Percentiles rank a stretch among this genome's conserved stretches.
Evolutionary conservation across 2,888 invertebrate genomes (phyloP).

Genomic region (Brassicogethes aeneus): DNA sequence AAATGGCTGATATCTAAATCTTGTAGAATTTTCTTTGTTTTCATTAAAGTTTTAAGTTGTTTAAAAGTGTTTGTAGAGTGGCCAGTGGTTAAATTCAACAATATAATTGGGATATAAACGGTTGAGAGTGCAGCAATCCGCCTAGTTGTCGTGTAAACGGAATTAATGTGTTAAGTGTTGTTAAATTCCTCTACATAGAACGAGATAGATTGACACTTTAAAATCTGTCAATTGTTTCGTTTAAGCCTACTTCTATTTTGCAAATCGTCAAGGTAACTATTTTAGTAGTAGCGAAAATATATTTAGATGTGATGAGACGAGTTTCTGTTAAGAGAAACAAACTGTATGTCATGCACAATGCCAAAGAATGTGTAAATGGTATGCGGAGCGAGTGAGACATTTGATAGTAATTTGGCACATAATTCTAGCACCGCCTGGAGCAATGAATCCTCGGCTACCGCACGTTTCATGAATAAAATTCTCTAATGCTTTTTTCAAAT

Average conservation of each 20-base stretch:
- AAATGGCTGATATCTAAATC: conserved; percentile 42
- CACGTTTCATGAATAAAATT: conserved; percentile 23
- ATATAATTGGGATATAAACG: too few relatives aligned
- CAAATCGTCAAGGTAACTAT: conserved; percentile 33
- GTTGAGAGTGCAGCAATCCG: too few relatives aligned
- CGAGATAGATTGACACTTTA: conserved; percentile 36
- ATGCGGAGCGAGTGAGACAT: conserved; percentile 32
- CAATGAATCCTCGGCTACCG: conserved; percentile 17
- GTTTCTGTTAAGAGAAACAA: conserved; percentile 12
- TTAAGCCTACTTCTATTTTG: conserved; percentile 30
- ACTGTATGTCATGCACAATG: conserved; percentile 25
- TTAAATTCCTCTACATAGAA: conserved; percentile 37
- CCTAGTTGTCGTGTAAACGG: conserved; percentile 3
- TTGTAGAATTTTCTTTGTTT: conserved; percentile 42
- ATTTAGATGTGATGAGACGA: conserved; percentile 13
- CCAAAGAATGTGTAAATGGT: conserved; percentile 33
- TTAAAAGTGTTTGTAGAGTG: conserved; percentile 24
- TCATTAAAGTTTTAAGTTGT: conserved; percentile 37
- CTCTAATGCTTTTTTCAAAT: conserved; percentile 1
- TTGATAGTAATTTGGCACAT: conserved; percentile 38
- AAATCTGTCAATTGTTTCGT: conserved; percentile 35
- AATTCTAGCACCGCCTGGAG: conserved; percentile 27
- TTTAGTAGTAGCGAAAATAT: conserved; percentile 14
- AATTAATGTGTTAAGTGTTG: conserved; percentile 30
- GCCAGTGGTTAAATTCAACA: too few relatives aligned